Evolutionary conservation across 1,140 invertebrate species (phyloP), one percentile per base, ranked within the genome.

Genomic region (Mercenaria mercenaria): DNA sequence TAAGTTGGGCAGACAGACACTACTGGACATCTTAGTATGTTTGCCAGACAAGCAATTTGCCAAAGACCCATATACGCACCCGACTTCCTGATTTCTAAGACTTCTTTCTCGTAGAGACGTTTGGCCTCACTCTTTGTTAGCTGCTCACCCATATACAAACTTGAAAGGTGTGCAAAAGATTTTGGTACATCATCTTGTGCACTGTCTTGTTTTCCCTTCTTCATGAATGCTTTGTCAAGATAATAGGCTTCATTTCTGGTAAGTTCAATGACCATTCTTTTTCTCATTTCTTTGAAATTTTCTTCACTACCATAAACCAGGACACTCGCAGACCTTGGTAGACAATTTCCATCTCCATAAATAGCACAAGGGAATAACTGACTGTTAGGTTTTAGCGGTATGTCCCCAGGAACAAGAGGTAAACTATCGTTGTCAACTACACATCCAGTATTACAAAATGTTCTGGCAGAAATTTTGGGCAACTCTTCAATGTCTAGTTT

Each of bases 281-380:
- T 39, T 64, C 79, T 34, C 47, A 82, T 82, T 82, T 82, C 52
- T 64, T 61, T 11, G 34, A 56, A 52, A 4, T 82, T 34, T 10
- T 82, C n/a, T 64, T 82, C 52, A 61, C 15, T 32, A 34, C 79
- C 52, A 61, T 64, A 82, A 15, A 32, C 79, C 52, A 64, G 32
- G 1, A 82, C 6, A 82, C 79, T 82, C 0, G 52, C 79, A 82
- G 20, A 82, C 32, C 56, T 32, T 3, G 79, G 52, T 13, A 82
- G 32, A 64, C 79, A 82, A 64, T 82, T 82, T 4, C 79, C 79
- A 64, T 82, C 79, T 37, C 79, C 79, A 82, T 64, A 82, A 8
- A 61, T 82, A 4, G 18, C 20, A 61, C 15, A 2, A 37, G 79
- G 79, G n/a, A 8, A 64, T n/a, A 37, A 20, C 6, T 4, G n/a